Conservation (phyloP, 2,797 vertebrate species). For the Parotocinclus haroldoi region DNA sequence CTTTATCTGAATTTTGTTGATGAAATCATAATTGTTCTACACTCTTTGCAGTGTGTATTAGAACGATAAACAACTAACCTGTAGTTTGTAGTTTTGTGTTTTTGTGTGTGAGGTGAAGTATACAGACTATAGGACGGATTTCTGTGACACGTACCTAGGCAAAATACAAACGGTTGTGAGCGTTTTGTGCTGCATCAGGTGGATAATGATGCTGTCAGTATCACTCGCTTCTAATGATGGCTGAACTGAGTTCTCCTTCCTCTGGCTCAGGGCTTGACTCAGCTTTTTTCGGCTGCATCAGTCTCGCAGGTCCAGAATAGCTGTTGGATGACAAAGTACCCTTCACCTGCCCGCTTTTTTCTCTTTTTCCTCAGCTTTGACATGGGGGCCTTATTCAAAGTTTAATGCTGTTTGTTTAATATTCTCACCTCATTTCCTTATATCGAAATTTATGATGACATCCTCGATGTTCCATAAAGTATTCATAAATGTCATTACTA, state of each 20-base stretch:
- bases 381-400: constrained; percentile 69
- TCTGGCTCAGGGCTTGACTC: constrained; percentile 32
- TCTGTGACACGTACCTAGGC: too few species aligned
- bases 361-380: constrained; percentile 49
- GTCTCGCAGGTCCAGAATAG: constrained; percentile 42
- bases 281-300: constrained; percentile 45
- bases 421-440: constrained; percentile 78
- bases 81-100: too few species aligned
- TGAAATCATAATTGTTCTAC: too few species aligned
- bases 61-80: too few species aligned
- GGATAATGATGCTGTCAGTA: constrained; percentile 8
- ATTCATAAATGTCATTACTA: constrained; percentile 85
- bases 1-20: too few species aligned
- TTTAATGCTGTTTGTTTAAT: constrained; percentile 84
- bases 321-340: constrained; percentile 41
- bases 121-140: too few species aligned
- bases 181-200: neutral
- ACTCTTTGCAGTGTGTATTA: too few species aligned
- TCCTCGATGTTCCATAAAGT: constrained; percentile 78
- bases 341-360: constrained; percentile 22
- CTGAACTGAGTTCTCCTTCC: constrained; percentile 37
- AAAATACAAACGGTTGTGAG: too few species aligned
- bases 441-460: constrained; percentile 80
- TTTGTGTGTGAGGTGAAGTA: too few species aligned
- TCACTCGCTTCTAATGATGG: constrained; percentile 50